Conservation (phyloP, 2,888 invertebrate species). For the Microctonus hyperodae region DNA sequence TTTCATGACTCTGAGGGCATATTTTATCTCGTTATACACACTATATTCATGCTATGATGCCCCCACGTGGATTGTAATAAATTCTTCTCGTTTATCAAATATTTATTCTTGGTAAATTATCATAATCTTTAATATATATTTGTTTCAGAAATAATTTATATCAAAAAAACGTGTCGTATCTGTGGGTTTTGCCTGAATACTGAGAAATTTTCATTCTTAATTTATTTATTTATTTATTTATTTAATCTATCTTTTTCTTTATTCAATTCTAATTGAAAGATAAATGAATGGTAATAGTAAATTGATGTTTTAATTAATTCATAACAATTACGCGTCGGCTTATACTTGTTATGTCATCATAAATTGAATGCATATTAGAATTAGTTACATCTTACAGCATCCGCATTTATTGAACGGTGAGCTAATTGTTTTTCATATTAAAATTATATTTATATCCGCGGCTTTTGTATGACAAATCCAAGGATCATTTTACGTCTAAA, state of each 20-base stretch:
- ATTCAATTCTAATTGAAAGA: background rate
- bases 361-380: background rate
- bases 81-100: conserved; percentile 6
- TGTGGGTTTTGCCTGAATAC: background rate
- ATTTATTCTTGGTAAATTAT: conserved; percentile 19
- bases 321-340: background rate
- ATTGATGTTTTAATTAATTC: background rate
- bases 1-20: conserved; percentile 40
- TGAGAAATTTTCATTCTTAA: background rate
- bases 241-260: conserved; percentile 7
- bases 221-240: background rate
- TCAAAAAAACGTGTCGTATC: background rate
- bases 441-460: background rate
- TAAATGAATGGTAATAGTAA: background rate
- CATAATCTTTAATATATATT: background rate
- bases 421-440: background rate
- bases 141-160: background rate
- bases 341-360: background rate
- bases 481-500: background rate
- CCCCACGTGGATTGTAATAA: background rate
- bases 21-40: conserved; percentile 27
- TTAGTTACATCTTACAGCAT: background rate
- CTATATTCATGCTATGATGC: conserved; percentile 2
- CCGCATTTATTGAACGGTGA: background rate
- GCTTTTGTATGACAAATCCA: background rate